These are phyloP conservation scores for Dromococcyx pavoninus DNA, from an alignment of 2,797 vertebrate genomes.

Conservation along the genomic window DNA sequence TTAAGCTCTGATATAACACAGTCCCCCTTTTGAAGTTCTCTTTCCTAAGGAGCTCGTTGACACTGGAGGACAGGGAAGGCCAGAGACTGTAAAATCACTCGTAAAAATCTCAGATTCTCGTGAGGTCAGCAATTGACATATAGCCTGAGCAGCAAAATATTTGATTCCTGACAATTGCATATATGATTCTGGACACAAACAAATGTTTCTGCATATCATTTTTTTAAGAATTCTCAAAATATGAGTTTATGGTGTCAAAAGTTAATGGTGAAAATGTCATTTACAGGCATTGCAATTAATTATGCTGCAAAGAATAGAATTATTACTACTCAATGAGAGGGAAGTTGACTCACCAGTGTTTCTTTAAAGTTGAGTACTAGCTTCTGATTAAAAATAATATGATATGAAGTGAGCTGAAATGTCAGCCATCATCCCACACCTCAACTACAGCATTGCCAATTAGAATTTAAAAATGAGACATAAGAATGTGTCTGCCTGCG, in stretches of 20 bases:
- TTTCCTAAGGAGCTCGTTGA: background rate
- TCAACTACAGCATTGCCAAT: background rate
- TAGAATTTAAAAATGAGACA: background rate
- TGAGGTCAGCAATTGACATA: background rate
- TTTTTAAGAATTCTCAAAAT: background rate
- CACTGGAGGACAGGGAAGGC: background rate
- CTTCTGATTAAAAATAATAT: constrained; percentile 18
- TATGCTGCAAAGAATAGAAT: background rate
- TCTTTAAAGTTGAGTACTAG: background rate
- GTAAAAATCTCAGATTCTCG: background rate
- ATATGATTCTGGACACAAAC: background rate
- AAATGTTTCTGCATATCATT: background rate
- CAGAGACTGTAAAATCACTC: background rate
- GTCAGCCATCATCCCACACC: constrained; percentile 28
- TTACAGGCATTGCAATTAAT: background rate
- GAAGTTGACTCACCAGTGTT: background rate
- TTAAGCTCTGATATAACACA: background rate
- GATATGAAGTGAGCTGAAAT: background rate
- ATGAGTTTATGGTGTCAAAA: background rate
- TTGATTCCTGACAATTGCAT: background rate
- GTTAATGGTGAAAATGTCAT: background rate
- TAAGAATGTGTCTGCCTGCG: background rate
- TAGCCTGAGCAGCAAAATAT: background rate
- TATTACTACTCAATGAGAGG: background rate
- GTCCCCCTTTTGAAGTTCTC: background rate